These are phyloP conservation scores for Cyphomyrus plagiostoma DNA, from an alignment of 2,113 vertebrate species.

Conservation along the genomic window DNA sequence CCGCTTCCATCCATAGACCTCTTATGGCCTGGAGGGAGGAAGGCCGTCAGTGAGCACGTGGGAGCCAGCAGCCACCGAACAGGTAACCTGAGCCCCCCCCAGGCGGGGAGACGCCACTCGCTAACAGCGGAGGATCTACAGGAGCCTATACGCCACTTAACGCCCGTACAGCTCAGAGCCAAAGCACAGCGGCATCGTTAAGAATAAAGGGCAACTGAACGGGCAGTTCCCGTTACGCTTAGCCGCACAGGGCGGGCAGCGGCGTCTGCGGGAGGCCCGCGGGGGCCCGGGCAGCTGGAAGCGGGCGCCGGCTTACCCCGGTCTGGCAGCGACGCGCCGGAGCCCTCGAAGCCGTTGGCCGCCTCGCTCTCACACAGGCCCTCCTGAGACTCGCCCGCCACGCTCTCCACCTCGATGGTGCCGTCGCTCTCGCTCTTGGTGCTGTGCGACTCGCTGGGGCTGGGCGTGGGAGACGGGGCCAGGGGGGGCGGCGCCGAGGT, in stretches of 20 bases:
- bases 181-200: neutral
- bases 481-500: conserved; percentile 16
- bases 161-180: neutral
- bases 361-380: conserved; percentile 71
- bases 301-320: conserved; percentile 77
- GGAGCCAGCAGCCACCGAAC: neutral
- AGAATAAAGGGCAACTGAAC: neutral
- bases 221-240: neutral
- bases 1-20: conserved; percentile 69
- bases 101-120: neutral
- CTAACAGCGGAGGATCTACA: neutral
- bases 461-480: conserved; percentile 59
- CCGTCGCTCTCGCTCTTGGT: conserved; percentile 65
- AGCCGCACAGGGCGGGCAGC: neutral
- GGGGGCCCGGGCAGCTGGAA: neutral
- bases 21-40: conserved; percentile 80
- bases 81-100: neutral
- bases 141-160: neutral
- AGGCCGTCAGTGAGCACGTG: neutral
- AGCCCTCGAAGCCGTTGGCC: conserved; percentile 73
- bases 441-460: conserved; percentile 70
- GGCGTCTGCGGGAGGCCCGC: too few species aligned
- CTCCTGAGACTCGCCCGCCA: conserved; percentile 71
- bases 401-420: conserved; percentile 77
- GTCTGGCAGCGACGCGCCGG: conserved; percentile 66